These are phyloP conservation scores for Crambe crambe DNA, from an alignment of 37 sponge, comb jelly and placozoan species.

Conservation along the genomic window DNA sequence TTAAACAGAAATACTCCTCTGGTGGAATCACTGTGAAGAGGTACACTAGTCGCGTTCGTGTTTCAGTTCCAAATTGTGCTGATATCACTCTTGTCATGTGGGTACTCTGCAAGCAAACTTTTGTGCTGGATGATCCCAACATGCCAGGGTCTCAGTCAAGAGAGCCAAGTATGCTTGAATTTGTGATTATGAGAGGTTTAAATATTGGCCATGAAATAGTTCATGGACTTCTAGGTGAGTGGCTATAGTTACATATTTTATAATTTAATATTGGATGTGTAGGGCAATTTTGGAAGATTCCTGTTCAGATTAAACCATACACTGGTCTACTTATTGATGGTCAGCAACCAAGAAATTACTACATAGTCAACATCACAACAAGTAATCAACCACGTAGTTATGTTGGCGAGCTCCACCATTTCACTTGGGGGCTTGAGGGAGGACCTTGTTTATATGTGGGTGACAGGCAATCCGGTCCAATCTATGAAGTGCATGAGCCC, in stretches of 20 bases:
- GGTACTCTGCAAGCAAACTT: conserved; percentile 43
- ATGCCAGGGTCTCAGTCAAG: no score
- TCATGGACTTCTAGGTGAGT: conserved; percentile 74
- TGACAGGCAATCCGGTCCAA: conserved; percentile 42
- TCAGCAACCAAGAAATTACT: background rate
- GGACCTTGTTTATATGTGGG: conserved; percentile 54
- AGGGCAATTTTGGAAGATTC: conserved; percentile 87
- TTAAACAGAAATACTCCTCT: background rate
- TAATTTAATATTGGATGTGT: no score
- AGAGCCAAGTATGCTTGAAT: conserved; percentile 21
- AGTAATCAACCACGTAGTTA: conserved; percentile 16
- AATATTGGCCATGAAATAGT: conserved; percentile 51
- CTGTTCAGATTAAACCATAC: conserved; percentile 34
- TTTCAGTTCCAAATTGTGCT: conserved; percentile 75
- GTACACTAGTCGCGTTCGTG: conserved; percentile 34
- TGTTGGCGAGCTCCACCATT: conserved; percentile 26
- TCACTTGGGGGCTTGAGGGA: conserved; percentile 41
- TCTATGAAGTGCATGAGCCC: conserved; percentile 15
- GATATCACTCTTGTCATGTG: conserved; percentile 65
- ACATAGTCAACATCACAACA: conserved; percentile 14
- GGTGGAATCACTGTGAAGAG: conserved; percentile 16
- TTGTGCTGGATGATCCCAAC: background rate
- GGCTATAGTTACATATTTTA: no score
- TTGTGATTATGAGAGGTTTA: conserved; percentile 60
- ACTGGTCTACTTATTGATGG: conserved; percentile 1